Evolutionary conservation across 92 coral and sea anemone species (phyloP), one percentile per base, ranked within the genome.

Genomic region (Epizoanthus scotinus): DNA sequence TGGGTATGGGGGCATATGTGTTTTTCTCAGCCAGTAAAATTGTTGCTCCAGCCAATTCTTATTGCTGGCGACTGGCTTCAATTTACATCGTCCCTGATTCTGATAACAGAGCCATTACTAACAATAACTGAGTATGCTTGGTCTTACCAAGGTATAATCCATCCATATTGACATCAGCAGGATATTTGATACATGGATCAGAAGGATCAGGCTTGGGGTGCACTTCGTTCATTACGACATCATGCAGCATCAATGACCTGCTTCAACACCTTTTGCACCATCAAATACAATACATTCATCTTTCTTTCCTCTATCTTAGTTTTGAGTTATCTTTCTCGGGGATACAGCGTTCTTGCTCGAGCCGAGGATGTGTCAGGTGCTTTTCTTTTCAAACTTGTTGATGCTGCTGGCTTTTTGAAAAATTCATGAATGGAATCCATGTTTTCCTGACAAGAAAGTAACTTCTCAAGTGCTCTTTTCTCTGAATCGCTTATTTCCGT

Each of bases 381-480:
- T 58, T 58, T 58, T 58, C 63, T 58, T 58, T 58, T 58, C 44
- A 40, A 40, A 40, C 44, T 40, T 40, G 44, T 40, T 2, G 44
- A 40, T 40, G 7, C 44, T 40, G 44, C 44, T 40, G 44, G 44
- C 5, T 40, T 40, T 9, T 58, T 58, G 25, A 58, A 58, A 58
- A 58, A 58, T 4, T 20, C 27, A 2, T 17, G 8, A 58, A 58
- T n/a, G 63, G 63, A 58, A 58, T 58, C 63, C 63, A 58, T 58
- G 25, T 58, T 58, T 58, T 58, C 25, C 63, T 58, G 63, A 58
- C 63, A 58, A 58, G 63, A 58, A 58, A 58, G 63, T 58, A 58
- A 3, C 63, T 58, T 58, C 10, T 58, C 26, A 58, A 58, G n/a
- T 18, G 63, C 63, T 7, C 63, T 18, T 58, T 58, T 58, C 63